Base-by-base conservation (phyloP, 1,140 invertebrate species). In the Brachionus asplanchnoidis region DNA sequence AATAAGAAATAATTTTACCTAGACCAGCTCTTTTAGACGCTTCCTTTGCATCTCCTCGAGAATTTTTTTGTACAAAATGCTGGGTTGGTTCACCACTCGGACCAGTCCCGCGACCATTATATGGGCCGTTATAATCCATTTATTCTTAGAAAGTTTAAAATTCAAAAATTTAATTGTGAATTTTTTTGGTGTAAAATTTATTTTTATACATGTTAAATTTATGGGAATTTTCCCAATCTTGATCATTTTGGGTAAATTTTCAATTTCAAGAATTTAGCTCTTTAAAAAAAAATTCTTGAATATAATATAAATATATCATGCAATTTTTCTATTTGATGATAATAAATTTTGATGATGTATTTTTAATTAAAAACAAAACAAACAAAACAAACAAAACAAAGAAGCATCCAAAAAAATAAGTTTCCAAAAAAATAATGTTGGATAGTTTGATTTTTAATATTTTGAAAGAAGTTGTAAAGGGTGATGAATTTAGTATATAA, bases 31-130 rank as follows among this genome's bases (percentile, higher is more conserved):
- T 7, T 56, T 9, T 65, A 17, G 77, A 46, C 17, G 46, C 50
- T 0, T 80, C 56, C 17, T 12, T 7, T 32, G 77, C 77, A 14
- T 23, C 23, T 20, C 0, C 23, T 53, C 20, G 53, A 6, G 77
- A 80, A 26, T 80, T 80, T 32, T 65, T 60, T n/a, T 1, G 17
- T 8, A 65, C 23, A 53, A 80, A 80, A 65, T 80, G 44, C 53
- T 23, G 77, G 6, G 32, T 17, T 8, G 77, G 77, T 20, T 80
- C 11, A 17, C 77, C 77, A 56, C 77, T 80, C 8, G 77, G 77
- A 56, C 77, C 77, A 40, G 36, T n/a, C 17, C 68, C 68, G 14
- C 68, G 14, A 9, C 68, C 68, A 17, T 73, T 73, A n/a, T 73
- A 73, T 42, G 14, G 68, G n/a, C 65, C 65, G 12, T 68, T 68